phyloP scores from a whole-genome alignment of 53 echinoderm and acorn worm species.

The Temnopleurus reevesii region DNA sequence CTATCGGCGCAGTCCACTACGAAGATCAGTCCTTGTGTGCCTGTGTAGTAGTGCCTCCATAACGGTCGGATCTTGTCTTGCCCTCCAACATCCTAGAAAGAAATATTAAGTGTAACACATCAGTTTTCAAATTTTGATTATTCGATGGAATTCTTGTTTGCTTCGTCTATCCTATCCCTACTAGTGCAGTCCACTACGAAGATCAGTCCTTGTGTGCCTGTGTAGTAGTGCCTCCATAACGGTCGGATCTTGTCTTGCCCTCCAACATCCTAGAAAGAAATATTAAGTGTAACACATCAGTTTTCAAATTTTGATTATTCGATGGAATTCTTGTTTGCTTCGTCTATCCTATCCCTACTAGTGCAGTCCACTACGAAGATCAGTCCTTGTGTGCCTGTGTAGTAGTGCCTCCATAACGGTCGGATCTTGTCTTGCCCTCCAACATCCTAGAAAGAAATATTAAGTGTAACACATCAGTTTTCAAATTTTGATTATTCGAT shows the following conservation, averaged over 20 bases:
- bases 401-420: conserved; percentile 98
- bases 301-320: no score
- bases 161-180: no score
- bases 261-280: no score
- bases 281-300: no score
- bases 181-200: no score
- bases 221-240: no score
- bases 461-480: not conserved
- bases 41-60: conserved; percentile 99
- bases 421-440: conserved; percentile 97
- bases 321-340: conserved; percentile 94
- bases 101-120: not conserved
- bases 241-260: no score
- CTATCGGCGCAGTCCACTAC: conserved; percentile 97
- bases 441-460: conserved; percentile 70
- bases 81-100: conserved; percentile 87
- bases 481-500: no score
- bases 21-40: conserved; percentile 97
- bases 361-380: conserved; percentile 99
- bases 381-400: conserved; percentile 98
- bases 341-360: conserved; percentile 92
- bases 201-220: no score
- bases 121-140: no score
- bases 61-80: conserved; percentile 96
- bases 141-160: no score